Percentiles rank a stretch among this genome's conserved stretches.
Evolutionary conservation across 2,888 invertebrate species (phyloP).

Genomic region (Eupithecia subfuscata): DNA sequence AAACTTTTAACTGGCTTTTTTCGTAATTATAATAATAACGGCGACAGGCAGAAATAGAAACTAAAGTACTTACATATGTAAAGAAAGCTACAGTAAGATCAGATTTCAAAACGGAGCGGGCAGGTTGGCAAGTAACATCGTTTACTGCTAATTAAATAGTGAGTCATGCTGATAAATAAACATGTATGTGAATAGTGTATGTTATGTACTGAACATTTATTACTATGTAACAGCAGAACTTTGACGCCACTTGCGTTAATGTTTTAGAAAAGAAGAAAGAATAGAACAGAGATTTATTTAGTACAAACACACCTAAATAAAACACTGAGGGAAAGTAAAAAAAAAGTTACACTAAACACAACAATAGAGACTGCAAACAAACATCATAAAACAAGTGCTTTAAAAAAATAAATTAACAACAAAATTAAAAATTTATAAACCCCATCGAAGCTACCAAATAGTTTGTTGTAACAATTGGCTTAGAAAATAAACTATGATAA

Average conservation of each 20-base stretch:
- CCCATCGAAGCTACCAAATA: not conserved
- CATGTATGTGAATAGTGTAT: constrained; percentile 16
- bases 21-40: not conserved
- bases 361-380: no score
- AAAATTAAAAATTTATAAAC: no score
- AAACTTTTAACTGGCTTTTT: not conserved
- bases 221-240: constrained; percentile 32
- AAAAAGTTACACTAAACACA: no score
- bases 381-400: no score
- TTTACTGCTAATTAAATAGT: constrained; percentile 42
- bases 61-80: constrained; percentile 15
- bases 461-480: not conserved
- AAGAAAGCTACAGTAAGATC: constrained; percentile 32
- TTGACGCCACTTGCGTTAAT: constrained; percentile 29
- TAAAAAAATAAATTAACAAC: no score
- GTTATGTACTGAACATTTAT: constrained; percentile 26
- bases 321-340: no score
- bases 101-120: constrained; percentile 39
- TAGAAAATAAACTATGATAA: not conserved
- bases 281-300: no score
- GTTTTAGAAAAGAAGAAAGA: no score
- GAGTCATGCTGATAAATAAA: constrained; percentile 43
- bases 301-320: no score
- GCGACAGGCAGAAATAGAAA: constrained; percentile 17
- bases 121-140: constrained; percentile 34